Evolutionary conservation across 2,888 invertebrate genomes (phyloP), one percentile per base, ranked within the genome.

Genomic region (Acrobasis suavella): DNA sequence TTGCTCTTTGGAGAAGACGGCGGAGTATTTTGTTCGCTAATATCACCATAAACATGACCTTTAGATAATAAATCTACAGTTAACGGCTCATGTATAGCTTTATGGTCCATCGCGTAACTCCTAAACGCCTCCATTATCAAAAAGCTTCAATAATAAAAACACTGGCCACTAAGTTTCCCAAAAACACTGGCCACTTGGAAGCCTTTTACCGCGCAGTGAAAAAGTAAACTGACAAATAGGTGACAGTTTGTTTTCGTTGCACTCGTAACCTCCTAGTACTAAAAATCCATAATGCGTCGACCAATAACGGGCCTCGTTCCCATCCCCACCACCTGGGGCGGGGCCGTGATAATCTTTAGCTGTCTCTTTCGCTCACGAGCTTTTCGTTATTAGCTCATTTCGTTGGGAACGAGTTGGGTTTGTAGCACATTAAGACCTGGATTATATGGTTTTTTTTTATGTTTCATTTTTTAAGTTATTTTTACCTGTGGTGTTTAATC

Each of bases 211-310:
- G 73, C 76, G 75, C 72, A 76, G 72, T 77, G 79, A 83, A 86
- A 83, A 81, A 80, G 78, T 81, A 73, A 87, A 86, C 85, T 88
- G 86, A 87, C 84, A 87, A 72, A 74, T 68, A 71, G 71, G 70
- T 77, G 77, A 77, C 78, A 82, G 77, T 80, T 78, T 77, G 81
- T 82, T 83, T 78, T 81, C 78, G 76, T 74, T 76, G 65, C 71
- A 69, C 55, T 65, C 72, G 70, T 68, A 70, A 68, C 74, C 81
- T 81, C 81, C 81, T 83, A 72, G 69, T 72, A 83, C 83, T 85
- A 87, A 90, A 90, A 91, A 90, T 91, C 91, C 80, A 90, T 90
- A 91, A 90, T 84, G 79, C 77, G 74, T 71, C 79, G 73, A 72
- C 91, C 91, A 90, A 91, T 91, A 84, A 88, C 85, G 82, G 68